Conservation (phyloP, 2,113 vertebrate species). For the Plectropomus leopardus region DNA sequence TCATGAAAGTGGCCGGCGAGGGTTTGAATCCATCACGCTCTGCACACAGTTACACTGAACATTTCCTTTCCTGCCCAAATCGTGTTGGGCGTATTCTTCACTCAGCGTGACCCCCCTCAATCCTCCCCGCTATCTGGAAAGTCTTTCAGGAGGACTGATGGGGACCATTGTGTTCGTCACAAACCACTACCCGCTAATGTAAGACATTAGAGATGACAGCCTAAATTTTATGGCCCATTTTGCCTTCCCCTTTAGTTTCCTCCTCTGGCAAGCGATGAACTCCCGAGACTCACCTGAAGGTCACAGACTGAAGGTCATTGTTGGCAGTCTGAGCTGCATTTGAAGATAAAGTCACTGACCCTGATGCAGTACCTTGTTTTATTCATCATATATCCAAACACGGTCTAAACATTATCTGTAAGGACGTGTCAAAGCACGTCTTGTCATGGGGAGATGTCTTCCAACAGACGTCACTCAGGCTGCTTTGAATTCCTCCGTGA, state of each 20-base stretch:
- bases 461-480: neutral
- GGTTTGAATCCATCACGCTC: conserved; percentile 9
- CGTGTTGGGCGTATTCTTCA: conserved; percentile 1
- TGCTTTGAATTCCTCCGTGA: neutral
- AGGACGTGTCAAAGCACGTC: neutral
- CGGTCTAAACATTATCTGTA: neutral
- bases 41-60: neutral
- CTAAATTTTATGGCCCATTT: conserved; percentile 41
- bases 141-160: conserved; percentile 53
- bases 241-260: conserved; percentile 1
- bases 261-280: conserved; percentile 26
- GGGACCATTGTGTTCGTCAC: conserved; percentile 59
- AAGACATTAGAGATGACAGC: conserved; percentile 55
- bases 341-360: neutral
- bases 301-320: conserved; percentile 16
- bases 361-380: neutral
- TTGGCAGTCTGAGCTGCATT: neutral
- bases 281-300: conserved; percentile 41
- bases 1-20: neutral
- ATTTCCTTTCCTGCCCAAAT: conserved; percentile 6
- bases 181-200: conserved; percentile 63
- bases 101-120: neutral
- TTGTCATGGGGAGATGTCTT: neutral
- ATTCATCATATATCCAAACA: neutral
- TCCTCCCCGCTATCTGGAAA: conserved; percentile 15